Conservation (phyloP, 2,888 invertebrate genomes). For the Frankliniella fusca region DNA sequence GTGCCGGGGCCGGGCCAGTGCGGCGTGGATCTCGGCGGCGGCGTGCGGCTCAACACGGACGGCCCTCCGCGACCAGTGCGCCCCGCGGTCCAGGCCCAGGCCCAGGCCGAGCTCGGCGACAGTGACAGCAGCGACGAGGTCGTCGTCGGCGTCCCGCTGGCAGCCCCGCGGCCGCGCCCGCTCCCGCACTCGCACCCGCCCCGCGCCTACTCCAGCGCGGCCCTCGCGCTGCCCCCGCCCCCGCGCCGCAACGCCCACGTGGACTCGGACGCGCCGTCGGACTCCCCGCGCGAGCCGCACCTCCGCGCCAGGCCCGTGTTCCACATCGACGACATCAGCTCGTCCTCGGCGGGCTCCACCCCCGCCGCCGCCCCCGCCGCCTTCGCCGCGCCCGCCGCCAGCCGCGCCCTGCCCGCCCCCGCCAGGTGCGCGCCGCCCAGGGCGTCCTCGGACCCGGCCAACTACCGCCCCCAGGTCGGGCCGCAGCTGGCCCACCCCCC, state of each 20-base stretch:
- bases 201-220: neutral
- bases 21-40: slow-evolving; percentile 6
- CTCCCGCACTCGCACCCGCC: neutral
- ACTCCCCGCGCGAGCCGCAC: neutral
- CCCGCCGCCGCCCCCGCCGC: neutral
- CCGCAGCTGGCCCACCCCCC: too few species aligned
- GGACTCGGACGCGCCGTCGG: neutral
- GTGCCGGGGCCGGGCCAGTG: slow-evolving; percentile 5
- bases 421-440: too few species aligned
- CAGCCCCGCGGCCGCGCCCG: neutral
- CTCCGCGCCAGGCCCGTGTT: too few species aligned
- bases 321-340: neutral
- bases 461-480: too few species aligned
- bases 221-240: neutral
- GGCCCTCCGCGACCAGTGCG: neutral
- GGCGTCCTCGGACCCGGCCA: too few species aligned
- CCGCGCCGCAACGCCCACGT: neutral
- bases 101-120: neutral
- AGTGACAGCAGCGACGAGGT: neutral
- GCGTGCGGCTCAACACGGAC: slow-evolving; percentile 1
- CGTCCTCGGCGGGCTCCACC: neutral
- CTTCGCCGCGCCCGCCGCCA: too few species aligned
- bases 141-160: neutral
- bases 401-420: too few species aligned
- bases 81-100: neutral